Conservation (phyloP, 2,797 vertebrate species). For the Orientallactaga sibirica region DNA sequence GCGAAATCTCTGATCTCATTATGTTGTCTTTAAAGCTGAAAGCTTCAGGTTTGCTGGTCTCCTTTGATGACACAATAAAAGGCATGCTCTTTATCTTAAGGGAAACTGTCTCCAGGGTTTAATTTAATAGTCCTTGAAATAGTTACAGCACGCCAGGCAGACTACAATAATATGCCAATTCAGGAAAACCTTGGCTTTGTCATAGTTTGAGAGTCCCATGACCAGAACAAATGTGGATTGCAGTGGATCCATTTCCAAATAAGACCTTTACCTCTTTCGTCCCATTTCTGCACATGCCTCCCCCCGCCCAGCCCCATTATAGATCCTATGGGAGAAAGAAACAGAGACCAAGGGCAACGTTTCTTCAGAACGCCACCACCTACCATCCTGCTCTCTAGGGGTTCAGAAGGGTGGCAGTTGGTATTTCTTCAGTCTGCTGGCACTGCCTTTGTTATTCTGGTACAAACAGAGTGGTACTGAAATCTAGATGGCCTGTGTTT, state of each 20-base stretch:
- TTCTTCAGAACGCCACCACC: not conserved
- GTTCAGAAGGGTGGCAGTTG: conserved; percentile 24
- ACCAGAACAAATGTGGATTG: conserved; percentile 18
- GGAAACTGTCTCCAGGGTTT: conserved; percentile 77
- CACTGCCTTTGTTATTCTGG: not conserved
- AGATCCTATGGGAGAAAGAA: not conserved
- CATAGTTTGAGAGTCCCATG: conserved; percentile 41
- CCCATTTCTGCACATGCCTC: not conserved
- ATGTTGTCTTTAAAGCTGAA: conserved; percentile 86
- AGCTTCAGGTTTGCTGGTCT: conserved; percentile 79
- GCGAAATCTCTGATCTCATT: conserved; percentile 87
- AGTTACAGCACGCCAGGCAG: conserved; percentile 74
- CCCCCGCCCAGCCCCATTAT: fast-evolving
- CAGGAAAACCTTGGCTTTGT: conserved; percentile 72
- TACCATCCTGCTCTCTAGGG: not conserved
- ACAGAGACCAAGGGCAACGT: not conserved
- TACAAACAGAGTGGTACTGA: not conserved
- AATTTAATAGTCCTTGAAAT: conserved; percentile 84
- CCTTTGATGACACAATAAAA: conserved; percentile 85
- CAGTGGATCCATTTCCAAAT: not conserved
- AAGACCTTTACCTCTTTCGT: not conserved
- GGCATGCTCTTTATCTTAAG: conserved; percentile 81
- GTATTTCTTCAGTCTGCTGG: not conserved
- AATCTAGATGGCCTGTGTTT: not conserved
- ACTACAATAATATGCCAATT: conserved; percentile 74